Percentiles rank a stretch among this genome's conserved stretches.
These are phyloP conservation scores for Ormyrus pomaceus DNA, from an alignment of 2,888 invertebrate species.

Conservation along the genomic window DNA sequence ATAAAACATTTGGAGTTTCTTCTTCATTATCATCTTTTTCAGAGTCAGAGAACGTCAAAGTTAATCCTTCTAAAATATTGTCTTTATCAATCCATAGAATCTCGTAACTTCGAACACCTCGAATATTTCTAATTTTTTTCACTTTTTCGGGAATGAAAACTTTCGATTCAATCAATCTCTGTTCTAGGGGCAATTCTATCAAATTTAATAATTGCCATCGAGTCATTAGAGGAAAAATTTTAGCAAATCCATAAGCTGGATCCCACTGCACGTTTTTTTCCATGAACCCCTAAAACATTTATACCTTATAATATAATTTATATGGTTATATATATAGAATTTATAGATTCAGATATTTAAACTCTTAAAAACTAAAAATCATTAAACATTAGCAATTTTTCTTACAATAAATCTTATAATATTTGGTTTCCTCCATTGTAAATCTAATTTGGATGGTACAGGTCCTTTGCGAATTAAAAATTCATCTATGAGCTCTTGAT, in stretches of 20 bases:
- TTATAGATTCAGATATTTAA: too few species aligned
- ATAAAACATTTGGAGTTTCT: conserved; percentile 36
- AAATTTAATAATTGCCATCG: conserved; percentile 84
- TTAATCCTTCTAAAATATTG: conserved; percentile 78
- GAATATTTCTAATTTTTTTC: conserved; percentile 78
- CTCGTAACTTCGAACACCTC: conserved; percentile 83
- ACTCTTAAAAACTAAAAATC: neutral
- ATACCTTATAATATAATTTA: conserved; percentile 16
- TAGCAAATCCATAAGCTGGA: conserved; percentile 85
- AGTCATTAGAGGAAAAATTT: conserved; percentile 85
- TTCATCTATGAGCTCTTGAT: conserved; percentile 85
- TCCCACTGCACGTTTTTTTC: conserved; percentile 84
- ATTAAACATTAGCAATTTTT: neutral
- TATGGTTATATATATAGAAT: too few species aligned
- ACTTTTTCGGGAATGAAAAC: conserved; percentile 77
- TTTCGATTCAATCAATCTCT: conserved; percentile 60
- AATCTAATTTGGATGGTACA: conserved; percentile 76
- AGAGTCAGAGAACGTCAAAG: conserved; percentile 64
- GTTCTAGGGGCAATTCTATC: conserved; percentile 59
- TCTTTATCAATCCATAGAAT: conserved; percentile 83
- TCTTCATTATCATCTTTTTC: conserved; percentile 59
- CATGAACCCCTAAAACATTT: conserved; percentile 79
- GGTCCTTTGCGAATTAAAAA: conserved; percentile 80
- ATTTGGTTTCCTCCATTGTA: conserved; percentile 82
- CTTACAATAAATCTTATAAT: conserved; percentile 84